A percentile compares a stretch with the other conserved stretches of the same genome.
Evolutionary conservation across 2,888 invertebrate species (phyloP).

Genomic region (Morpho achilles): DNA sequence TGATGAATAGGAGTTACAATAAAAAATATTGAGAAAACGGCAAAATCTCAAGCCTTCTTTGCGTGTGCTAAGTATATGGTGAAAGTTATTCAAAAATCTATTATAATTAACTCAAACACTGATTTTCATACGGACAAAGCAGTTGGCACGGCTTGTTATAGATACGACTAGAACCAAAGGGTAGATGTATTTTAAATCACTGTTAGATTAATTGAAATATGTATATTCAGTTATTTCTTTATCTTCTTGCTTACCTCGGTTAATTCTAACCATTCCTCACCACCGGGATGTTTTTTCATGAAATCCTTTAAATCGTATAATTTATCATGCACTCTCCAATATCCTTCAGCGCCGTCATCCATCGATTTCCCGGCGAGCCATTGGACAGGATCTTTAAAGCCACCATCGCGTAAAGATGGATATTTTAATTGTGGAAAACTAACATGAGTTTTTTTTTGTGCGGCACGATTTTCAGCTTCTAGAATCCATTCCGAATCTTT

Average conservation of each 20-base stretch:
- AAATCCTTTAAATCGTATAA: conserved; percentile 93
- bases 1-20: too few species aligned
- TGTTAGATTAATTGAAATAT: too few species aligned
- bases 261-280: conserved; percentile 85
- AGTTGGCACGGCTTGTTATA: too few species aligned
- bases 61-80: too few species aligned
- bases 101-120: too few species aligned
- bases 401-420: conserved; percentile 64
- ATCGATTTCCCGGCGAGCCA: conserved; percentile 83
- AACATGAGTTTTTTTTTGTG: conserved; percentile 52
- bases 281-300: conserved; percentile 90
- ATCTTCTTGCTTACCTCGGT: conserved; percentile 76
- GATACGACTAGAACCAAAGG: too few species aligned
- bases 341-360: conserved; percentile 85
- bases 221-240: neutral
- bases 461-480: conserved; percentile 44
- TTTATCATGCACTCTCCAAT: conserved; percentile 87
- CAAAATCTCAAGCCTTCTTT: too few species aligned
- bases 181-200: too few species aligned
- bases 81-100: too few species aligned
- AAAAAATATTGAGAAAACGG: too few species aligned
- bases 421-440: conserved; percentile 73
- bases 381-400: conserved; percentile 48
- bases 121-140: too few species aligned
- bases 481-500: conserved; percentile 41